Base-by-base conservation (phyloP, 2,797 vertebrate species). In the Gymnocypris eckloni region DNA sequence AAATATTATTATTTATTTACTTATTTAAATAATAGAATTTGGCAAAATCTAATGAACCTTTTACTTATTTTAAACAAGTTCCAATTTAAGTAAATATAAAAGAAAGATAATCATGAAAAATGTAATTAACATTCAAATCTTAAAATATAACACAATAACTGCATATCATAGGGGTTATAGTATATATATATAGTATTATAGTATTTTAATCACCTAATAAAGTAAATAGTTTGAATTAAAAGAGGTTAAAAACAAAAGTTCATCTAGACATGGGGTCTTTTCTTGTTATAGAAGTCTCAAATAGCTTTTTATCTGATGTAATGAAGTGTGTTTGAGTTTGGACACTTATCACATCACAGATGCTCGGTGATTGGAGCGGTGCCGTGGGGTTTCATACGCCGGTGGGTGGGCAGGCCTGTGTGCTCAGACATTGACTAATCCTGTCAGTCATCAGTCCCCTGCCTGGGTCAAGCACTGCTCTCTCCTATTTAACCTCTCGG, bases 341-440 rank as follows among this genome's bases (percentile, higher is more conserved):
- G 28, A 76, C 28, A 37, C 70, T 73, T 70, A 10, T 39, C 8
- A 22, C 25, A 66, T 45, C 43, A 48, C 41, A 41, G 25, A 50
- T 80, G 10, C 61, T 80, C 9, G 8, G 22, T 6, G 6, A 81
- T 54, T 39, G 18, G 10, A 45, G 28, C 6, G 16, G 50, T 56
- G 39, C 81, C 48, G 33, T 52, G 25, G 15, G 43, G 28, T n/a
- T 64, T 33, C 18, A 43, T n/a, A 37, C 20, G 54, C 2, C 41
- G 37, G 77, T 80, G 79, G 33, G 78, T 77, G 81, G 79, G 70
- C 43, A 82, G 85, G 69, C 43, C 48, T 73, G 70, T 82, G 28
- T 86, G 59, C 48, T 86, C 18, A 73, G 45, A 43, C 77, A 81
- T 86, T 88, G 80, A 82, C 80, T 86, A 87, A 89, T 77, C 87